Base-by-base conservation (phyloP, 35 echinoderm and acorn worm genomes). In the Patiria miniata region DNA sequence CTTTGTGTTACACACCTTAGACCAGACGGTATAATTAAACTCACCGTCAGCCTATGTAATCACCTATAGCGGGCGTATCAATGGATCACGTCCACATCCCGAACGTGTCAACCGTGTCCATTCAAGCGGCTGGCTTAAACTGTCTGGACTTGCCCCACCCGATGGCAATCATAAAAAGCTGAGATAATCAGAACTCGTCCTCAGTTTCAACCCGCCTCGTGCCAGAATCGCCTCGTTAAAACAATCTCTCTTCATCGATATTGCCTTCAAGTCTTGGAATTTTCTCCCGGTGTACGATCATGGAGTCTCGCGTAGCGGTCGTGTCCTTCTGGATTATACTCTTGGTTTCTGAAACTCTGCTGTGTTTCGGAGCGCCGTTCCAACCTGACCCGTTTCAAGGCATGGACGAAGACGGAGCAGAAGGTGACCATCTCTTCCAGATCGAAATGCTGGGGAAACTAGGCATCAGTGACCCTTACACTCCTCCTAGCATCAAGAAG, bases 391-490 rank as follows among this genome's bases (percentile, higher is more conserved):
- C 65, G 26, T 73, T 73, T 34, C 2, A 30, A 23, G 65, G 65
- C 19, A 73, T 73, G 65, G 65, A 73, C 65, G 65, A 32, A 30
- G 65, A 73, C 2, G 26, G 10, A 9, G 14, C 14, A 32, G 29
- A 73, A 23, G 14, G 14, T 26, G 65, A 73, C 9, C 42, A 47
- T 47, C 12, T 47, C 42, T 12, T 47, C 42, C 42, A 47, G 4
- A 4, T 47, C 12, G 42, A 47, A 12, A 14, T 73, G 65, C 14
- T 73, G 26, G 36, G 51, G 51, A 93, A 87, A 83, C 73, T 97
- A 56, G 91, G 87, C 37, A 55, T 97, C 34, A 38, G 17, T 7
- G 86, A 97, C 81, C 84, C 94, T 34, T 78, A 57, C 30, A 44
- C 42, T 7, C 36, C 73, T n/a, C 87, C 87, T 23, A 58, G 47